These are phyloP conservation scores for Apomyelois bistriatella DNA, from an alignment of 2,888 invertebrate genomes.

Conservation along the genomic window DNA sequence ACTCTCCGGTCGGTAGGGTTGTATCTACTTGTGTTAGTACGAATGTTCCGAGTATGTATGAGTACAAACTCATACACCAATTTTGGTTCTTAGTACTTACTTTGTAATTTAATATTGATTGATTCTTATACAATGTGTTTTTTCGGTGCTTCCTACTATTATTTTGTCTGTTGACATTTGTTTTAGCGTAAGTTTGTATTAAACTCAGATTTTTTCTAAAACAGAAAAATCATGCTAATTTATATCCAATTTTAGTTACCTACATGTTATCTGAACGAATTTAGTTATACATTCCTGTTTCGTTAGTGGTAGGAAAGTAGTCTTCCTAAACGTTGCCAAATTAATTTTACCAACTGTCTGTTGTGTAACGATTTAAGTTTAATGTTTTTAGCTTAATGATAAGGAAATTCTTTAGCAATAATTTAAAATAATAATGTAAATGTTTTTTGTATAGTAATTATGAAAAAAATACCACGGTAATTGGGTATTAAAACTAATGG, in stretches of 20 bases:
- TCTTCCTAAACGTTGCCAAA: conserved; percentile 80
- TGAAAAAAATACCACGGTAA: conserved; percentile 46
- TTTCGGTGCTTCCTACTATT: conserved; percentile 75
- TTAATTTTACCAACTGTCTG: conserved; percentile 73
- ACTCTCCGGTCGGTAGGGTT: neutral
- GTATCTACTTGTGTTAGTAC: conserved; percentile 21
- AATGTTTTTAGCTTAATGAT: conserved; percentile 66
- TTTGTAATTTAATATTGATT: conserved; percentile 51
- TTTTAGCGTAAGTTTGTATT: conserved; percentile 66
- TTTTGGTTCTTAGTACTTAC: conserved; percentile 35
- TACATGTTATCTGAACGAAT: conserved; percentile 74
- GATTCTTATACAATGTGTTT: conserved; percentile 27
- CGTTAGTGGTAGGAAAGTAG: conserved; percentile 78
- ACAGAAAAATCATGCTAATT: conserved; percentile 47
- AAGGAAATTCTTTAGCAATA: conserved; percentile 78
- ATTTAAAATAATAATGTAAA: conserved; percentile 74
- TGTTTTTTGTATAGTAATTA: conserved; percentile 77
- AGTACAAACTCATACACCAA: conserved; percentile 26
- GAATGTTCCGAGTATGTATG: conserved; percentile 45
- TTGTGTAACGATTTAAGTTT: conserved; percentile 70
- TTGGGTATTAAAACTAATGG: conserved; percentile 49
- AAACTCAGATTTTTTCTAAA: conserved; percentile 48
- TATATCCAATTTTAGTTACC: conserved; percentile 72
- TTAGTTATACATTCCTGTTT: conserved; percentile 78
- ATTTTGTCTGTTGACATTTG: conserved; percentile 73